Base-by-base conservation (phyloP, 2,113 vertebrate genomes). In the Rhombomys opimus region DNA sequence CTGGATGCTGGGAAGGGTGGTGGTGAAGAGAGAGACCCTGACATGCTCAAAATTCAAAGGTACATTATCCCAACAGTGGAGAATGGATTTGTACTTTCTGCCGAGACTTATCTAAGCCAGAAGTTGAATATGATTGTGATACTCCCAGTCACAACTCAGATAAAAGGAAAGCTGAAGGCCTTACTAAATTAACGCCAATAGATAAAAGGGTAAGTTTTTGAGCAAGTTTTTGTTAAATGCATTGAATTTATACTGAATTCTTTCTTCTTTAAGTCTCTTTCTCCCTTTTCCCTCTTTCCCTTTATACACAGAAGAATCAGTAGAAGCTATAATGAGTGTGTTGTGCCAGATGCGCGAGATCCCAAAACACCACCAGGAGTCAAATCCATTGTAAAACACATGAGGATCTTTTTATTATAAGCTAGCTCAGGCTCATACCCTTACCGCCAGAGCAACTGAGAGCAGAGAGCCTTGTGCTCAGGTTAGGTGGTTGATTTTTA, bases 51-150 rank as follows among this genome's bases (percentile, higher is more conserved):
- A 95, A 61, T 84, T 97, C 57, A 94, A 27, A 5, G 59, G 3
- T 94, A 13, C 91, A n/a, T 90, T 97, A 14, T 97, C 54, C 76
- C 93, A 65, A 96, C 84, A 99, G 99, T 78, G 99, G 99, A 89
- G 99, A 99, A 92, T 99, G 99, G 99, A 99, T 99, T 90, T 99
- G 99, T 96, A 99, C 99, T 0, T 99, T 99, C 96, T 99, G 99
- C 91, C 98, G 99, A 91, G 99, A 99, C 96, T 97, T 99, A 41
- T 98, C 98, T 89, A 99, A 98, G 95, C 99, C 99, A 61, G 99
- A 99, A 98, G 98, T 99, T 91, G 98, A 99, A 68, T 99, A 99
- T 95, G 99, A 99, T 95, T 99, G 99, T 94, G 98, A 99, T 97
- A 98, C 97, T 95, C 98, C 98, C 0, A 87, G 93, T 96, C 98